phyloP scores from a whole-genome alignment of 2,888 invertebrate species.

The Nebria brevicollis region DNA sequence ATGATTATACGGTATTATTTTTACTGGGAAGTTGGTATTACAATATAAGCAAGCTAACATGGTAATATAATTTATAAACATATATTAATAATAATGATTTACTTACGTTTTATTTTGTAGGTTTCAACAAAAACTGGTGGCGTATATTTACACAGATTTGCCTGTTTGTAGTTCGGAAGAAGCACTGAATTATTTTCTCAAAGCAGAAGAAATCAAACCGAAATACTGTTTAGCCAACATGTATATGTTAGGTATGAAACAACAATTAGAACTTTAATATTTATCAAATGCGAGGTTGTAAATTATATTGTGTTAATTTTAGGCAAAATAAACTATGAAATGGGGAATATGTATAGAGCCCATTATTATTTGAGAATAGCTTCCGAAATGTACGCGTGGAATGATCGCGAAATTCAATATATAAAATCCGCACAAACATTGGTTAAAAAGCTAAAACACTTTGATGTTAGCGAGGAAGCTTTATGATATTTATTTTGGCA shows the following conservation, averaged over 20 bases:
- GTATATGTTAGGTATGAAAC: constrained; percentile 73
- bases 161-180: constrained; percentile 84
- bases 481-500: constrained; percentile 35
- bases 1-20: constrained; percentile 83
- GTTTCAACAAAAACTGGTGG: constrained; percentile 78
- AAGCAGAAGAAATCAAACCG: constrained; percentile 82
- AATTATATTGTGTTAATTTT: neutral
- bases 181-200: constrained; percentile 81
- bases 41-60: constrained; percentile 82
- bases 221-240: constrained; percentile 86
- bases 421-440: constrained; percentile 54
- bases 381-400: constrained; percentile 54
- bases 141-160: constrained; percentile 79
- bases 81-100: neutral
- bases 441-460: constrained; percentile 56
- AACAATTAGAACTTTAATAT: too few relatives aligned
- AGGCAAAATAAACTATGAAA: constrained; percentile 36
- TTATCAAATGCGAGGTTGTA: too few relatives aligned
- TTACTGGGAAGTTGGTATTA: constrained; percentile 89
- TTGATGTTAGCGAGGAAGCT: constrained; percentile 53
- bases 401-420: constrained; percentile 56
- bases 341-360: constrained; percentile 41
- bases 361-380: constrained; percentile 58
- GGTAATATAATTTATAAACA: constrained; percentile 60
- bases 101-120: constrained; percentile 9